Percentiles rank a stretch among this genome's conserved stretches.
Conservation (phyloP, 2,797 vertebrate species). For the Clarias laeviceps region DNA sequence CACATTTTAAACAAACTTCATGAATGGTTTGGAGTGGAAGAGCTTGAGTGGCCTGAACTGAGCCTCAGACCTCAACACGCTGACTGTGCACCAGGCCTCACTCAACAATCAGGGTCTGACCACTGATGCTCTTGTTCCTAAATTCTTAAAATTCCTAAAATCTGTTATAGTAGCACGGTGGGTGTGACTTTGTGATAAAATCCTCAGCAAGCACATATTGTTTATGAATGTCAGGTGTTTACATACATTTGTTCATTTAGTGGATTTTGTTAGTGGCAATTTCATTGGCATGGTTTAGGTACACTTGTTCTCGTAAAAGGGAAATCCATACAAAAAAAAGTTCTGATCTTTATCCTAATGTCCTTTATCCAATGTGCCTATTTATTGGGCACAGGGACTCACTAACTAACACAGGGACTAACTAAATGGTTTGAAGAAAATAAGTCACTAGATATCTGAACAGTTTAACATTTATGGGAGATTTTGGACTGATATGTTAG, state of each 20-base stretch:
- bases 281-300: neutral
- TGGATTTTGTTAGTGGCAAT: neutral
- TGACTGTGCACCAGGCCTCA: neutral
- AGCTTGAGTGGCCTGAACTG: neutral
- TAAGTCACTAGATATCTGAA: neutral
- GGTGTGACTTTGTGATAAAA: neutral
- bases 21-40: neutral
- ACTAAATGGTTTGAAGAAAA: neutral
- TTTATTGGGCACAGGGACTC: neutral
- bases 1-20: neutral
- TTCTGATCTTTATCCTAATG: neutral
- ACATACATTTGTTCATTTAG: neutral
- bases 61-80: neutral
- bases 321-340: neutral
- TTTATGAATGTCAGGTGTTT: neutral
- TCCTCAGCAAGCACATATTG: neutral
- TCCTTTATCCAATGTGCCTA: no score
- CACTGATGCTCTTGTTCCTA: neutral
- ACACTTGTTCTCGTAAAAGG: neutral
- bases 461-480: neutral
- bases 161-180: neutral
- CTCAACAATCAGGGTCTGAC: neutral
- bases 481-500: neutral
- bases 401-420: neutral
- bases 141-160: no score